phyloP scores from a whole-genome alignment of 2,797 vertebrate species.

The Pangasius mekongensis region DNA sequence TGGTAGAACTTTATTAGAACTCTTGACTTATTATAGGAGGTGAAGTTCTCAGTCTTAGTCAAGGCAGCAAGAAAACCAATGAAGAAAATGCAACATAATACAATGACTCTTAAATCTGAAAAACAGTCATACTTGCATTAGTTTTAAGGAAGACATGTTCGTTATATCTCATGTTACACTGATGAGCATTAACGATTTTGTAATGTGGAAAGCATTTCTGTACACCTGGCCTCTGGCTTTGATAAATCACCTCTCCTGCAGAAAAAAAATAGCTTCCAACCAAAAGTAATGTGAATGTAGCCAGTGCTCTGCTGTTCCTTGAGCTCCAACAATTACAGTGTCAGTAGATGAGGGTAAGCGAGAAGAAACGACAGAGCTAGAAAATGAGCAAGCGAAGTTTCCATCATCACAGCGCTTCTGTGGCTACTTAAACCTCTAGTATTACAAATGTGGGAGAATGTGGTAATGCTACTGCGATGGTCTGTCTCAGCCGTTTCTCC shows the following conservation, averaged over 20 bases:
- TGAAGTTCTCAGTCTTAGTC: not conserved
- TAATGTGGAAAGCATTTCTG: conserved; percentile 42
- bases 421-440: conserved; percentile 32
- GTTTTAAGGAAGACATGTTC: conserved; percentile 11
- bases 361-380: not conserved
- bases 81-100: not conserved
- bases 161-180: conserved; percentile 9
- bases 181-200: conserved; percentile 32
- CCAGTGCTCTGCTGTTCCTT: conserved; percentile 18
- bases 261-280: conserved; percentile 8
- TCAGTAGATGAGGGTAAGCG: conserved; percentile 4
- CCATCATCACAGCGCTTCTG: conserved; percentile 39
- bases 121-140: conserved; percentile 7
- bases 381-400: conserved; percentile 41
- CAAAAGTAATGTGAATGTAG: conserved; percentile 22
- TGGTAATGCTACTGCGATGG: conserved; percentile 50
- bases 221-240: conserved; percentile 19
- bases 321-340: conserved; percentile 19
- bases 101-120: not conserved
- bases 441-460: conserved; percentile 33
- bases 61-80: not conserved
- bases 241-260: conserved; percentile 16
- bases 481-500: conserved; percentile 33
- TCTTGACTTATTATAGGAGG: not conserved
- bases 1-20: not conserved